Evolutionary conservation across 2,797 vertebrate genomes (phyloP), one percentile per base, ranked within the genome.

Genomic region (Tadarida brasiliensis): DNA sequence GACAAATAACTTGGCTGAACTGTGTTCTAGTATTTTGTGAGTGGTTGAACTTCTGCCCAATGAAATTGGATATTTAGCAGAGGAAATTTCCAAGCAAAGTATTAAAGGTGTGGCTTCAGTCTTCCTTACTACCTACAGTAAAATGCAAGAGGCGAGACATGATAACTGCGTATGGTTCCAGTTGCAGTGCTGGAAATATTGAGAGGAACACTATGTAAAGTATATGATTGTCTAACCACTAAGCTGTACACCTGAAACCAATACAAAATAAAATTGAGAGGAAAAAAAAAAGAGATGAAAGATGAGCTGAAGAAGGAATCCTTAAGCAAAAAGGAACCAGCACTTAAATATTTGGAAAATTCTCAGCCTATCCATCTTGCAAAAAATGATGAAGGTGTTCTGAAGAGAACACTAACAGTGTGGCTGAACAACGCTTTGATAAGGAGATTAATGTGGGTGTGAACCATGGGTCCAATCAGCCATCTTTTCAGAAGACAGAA

Each of bases 11-110:
- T 67, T 67, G 71, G 49, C 30, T 71, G 71, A 51, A 19, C 35
- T 70, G 26, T 33, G 51, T 73, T 86, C 65, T 73, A 56, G 30
- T 67, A n/a, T 88, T 61, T 33, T 89, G 44, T 74, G 73, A 54
- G 63, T 51, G 28, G 17, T 26, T 28, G 20, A 84, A 77, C 30
- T 82, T 73, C 20, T 6, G 54, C 71, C 33, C 80, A 91, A 28
- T 94, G 14, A 71, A 77, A 91, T 8, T 44, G 39, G 28, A 39
- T 61, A 82, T 24, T 84, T 33, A 28, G 74, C 39, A 84, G 59
- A 94, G 76, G 49, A 68, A 44, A 84, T 57, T 78, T 85, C 85
- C 35, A 54, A 90, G 82, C 74, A 61, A 90, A 77, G 59, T 81
- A 68, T 8, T 87, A 28, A 54, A 81, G 39, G 33, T 61, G 22